Percentiles rank a stretch among this genome's conserved stretches.
phyloP scores from a whole-genome alignment of 2,888 invertebrate genomes.

The Macrophya annulata region DNA sequence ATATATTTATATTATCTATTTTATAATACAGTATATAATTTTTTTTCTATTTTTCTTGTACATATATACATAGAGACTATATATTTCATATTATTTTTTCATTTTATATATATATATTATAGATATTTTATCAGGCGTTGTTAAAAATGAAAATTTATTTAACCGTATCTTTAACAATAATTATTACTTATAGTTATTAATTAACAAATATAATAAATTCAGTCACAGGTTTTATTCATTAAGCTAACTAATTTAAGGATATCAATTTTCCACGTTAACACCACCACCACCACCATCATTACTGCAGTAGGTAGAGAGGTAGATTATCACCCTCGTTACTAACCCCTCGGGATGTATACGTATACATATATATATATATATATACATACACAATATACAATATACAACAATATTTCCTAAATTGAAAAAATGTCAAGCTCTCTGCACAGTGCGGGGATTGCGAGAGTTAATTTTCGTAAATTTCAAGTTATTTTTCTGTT shows the following conservation, averaged over 20 bases:
- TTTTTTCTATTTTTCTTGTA: no score
- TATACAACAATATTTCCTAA: conserved; percentile 17
- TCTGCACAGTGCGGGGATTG: neutral
- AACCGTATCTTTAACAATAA: no score
- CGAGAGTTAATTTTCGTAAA: conserved; percentile 21
- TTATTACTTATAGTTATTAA: no score
- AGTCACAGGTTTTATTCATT: neutral
- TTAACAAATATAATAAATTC: neutral
- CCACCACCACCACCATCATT: neutral
- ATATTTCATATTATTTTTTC: no score
- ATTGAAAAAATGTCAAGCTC: conserved; percentile 14
- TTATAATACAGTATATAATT: no score
- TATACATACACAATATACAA: neutral
- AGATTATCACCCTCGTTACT: neutral
- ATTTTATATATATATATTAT: neutral
- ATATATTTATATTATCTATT: no score
- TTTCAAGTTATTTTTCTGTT: neutral
- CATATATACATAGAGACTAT: no score
- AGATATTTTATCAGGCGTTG: no score
- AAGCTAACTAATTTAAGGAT: neutral
- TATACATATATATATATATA: no score
- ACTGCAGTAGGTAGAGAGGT: no score
- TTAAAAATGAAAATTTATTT: neutral
- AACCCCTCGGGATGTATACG: no score
- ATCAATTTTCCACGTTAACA: neutral